Evolutionary conservation across 1,140 invertebrate genomes (phyloP).

Genomic region (Odontomachus brunneus): DNA sequence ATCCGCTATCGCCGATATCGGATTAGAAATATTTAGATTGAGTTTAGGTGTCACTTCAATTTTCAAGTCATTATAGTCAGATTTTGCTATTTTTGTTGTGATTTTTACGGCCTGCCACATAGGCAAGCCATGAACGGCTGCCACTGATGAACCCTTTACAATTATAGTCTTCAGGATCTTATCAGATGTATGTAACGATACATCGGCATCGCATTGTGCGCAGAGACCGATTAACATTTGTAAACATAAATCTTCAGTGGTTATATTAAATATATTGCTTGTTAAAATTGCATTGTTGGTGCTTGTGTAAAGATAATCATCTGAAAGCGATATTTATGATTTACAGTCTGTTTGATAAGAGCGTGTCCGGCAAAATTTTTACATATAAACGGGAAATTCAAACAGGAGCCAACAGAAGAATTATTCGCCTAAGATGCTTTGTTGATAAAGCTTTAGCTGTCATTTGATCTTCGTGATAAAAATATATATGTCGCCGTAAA

Average conservation of each 20-base stretch:
- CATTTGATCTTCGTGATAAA: too few relatives aligned
- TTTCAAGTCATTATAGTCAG: not conserved
- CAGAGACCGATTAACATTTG: slow-evolving; percentile 69
- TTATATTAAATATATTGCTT: slow-evolving; percentile 15
- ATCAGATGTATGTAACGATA: slow-evolving; percentile 13
- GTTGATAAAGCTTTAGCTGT: too few relatives aligned
- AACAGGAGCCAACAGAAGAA: too few relatives aligned
- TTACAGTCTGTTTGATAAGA: too few relatives aligned
- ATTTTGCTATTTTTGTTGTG: not conserved
- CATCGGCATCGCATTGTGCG: slow-evolving; percentile 51
- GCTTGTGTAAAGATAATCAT: slow-evolving; percentile 60
- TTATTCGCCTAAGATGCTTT: too few relatives aligned
- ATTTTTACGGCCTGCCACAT: slow-evolving; percentile 67
- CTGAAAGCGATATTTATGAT: slow-evolving; percentile 30
- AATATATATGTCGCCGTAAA: too few relatives aligned
- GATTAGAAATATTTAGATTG: not conserved
- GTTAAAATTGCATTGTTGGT: slow-evolving; percentile 7
- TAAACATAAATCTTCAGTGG: slow-evolving; percentile 51
- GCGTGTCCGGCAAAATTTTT: too few relatives aligned
- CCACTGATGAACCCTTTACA: not conserved
- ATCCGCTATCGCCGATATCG: slow-evolving; percentile 62
- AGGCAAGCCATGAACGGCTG: slow-evolving; percentile 40
- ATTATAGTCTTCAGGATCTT: not conserved
- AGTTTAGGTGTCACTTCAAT: slow-evolving; percentile 25
- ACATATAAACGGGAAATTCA: too few relatives aligned